A percentile compares a stretch with the other conserved stretches of the same genome.
These are phyloP conservation scores for Heliconius charithonia DNA, from an alignment of 2,888 invertebrate genomes.

Conservation along the genomic window DNA sequence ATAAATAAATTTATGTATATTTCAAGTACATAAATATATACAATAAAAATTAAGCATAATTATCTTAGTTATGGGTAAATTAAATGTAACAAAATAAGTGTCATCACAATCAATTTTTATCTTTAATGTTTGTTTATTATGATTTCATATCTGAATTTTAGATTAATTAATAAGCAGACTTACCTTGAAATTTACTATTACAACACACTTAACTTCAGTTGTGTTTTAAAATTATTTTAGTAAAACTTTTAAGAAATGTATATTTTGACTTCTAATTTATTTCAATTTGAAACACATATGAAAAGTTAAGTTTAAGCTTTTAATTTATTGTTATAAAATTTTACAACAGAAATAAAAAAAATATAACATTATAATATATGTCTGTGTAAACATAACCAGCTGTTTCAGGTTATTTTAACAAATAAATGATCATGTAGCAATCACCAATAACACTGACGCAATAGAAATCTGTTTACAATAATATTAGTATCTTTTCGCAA, in stretches of 20 bases:
- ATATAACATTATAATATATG: neutral
- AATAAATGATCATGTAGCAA: neutral
- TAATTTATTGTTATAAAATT: too few relatives aligned
- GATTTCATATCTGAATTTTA: neutral
- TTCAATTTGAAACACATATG: neutral
- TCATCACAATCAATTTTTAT: neutral
- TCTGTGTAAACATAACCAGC: neutral
- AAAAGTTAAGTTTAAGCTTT: too few relatives aligned
- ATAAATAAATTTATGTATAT: too few relatives aligned
- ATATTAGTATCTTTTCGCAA: neutral
- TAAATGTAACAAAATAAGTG: neutral
- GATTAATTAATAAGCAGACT: neutral
- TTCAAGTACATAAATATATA: too few relatives aligned
- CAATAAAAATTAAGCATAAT: too few relatives aligned
- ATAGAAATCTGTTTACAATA: neutral
- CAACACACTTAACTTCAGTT: neutral
- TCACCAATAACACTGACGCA: conserved; percentile 3
- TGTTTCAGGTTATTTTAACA: neutral
- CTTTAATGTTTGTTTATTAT: neutral
- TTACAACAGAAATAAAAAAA: too few relatives aligned
- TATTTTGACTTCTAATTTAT: neutral
- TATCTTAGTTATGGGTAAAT: neutral
- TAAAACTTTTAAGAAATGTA: neutral
- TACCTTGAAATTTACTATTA: neutral
- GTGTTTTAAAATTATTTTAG: neutral